phyloP scores from a whole-genome alignment of 2,797 vertebrate genomes.

The Myotis planiceps region DNA sequence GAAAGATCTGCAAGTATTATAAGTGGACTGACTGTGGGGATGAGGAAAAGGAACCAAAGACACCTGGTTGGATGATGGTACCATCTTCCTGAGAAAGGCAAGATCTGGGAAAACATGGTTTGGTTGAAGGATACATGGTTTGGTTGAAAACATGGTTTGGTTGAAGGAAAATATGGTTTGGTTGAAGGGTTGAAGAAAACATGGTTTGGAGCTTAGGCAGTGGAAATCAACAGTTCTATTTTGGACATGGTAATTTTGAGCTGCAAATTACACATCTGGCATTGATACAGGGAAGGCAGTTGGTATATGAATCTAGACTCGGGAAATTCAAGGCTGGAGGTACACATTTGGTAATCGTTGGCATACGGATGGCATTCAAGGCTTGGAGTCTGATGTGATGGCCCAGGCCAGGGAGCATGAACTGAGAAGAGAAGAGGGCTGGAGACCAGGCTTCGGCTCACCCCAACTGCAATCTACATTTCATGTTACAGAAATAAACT shows the following conservation, averaged over 20 bases:
- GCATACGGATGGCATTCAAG: neutral
- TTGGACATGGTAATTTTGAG: neutral
- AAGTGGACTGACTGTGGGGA: neutral
- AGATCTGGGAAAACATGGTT: neutral
- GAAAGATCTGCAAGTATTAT: neutral
- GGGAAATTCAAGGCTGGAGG: neutral
- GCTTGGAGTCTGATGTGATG: neutral
- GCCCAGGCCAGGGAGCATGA: neutral
- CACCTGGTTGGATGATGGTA: neutral
- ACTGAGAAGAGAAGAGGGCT: neutral
- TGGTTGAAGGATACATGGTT: neutral
- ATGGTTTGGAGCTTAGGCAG: neutral
- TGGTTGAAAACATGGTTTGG: neutral
- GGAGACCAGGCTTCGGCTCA: neutral
- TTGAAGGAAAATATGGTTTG: neutral
- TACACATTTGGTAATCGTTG: neutral
- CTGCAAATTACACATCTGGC: neutral
- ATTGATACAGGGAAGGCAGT: neutral
- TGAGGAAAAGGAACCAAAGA: neutral
- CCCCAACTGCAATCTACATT: neutral
- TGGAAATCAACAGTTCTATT: constrained; percentile 4
- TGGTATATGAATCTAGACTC: neutral
- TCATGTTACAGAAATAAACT: neutral
- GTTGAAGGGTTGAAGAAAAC: neutral
- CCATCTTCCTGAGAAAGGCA: neutral